A percentile compares a stretch with the other conserved stretches of the same genome.
phyloP scores from a whole-genome alignment of 2,797 vertebrate species.

The Sarcoramphus papa region DNA sequence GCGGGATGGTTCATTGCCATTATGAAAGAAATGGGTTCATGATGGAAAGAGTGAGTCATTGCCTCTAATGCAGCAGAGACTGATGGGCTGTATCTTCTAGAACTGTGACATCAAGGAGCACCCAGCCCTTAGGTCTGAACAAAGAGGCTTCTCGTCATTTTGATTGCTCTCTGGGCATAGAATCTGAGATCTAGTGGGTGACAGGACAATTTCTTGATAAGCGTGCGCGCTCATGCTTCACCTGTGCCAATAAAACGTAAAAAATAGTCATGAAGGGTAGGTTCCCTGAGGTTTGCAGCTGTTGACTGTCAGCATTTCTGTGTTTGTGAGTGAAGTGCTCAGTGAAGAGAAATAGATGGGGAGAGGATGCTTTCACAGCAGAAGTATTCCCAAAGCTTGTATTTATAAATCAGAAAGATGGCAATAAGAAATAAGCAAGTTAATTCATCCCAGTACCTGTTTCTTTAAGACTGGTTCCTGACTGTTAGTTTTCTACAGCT shows the following conservation, averaged over 20 bases:
- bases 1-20: rapidly evolving
- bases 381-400: not conserved
- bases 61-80: not conserved
- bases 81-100: not conserved
- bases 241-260: rapidly evolving
- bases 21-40: rapidly evolving
- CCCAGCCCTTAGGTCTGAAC: not conserved
- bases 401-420: not conserved
- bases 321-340: not conserved
- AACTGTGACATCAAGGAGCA: not conserved
- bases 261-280: not conserved
- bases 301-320: not conserved
- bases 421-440: not conserved
- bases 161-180: not conserved
- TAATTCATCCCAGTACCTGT: not conserved
- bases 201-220: not conserved
- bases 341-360: not conserved
- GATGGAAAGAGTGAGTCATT: not conserved
- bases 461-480: not conserved
- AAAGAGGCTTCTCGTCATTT: not conserved
- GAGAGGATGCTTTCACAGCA: not conserved
- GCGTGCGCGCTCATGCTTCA: not conserved
- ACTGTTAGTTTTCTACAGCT: not conserved
- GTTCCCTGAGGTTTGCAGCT: not conserved
- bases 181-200: not conserved